Percentiles rank a stretch among this genome's conserved stretches.
Evolutionary conservation across 2,113 vertebrate species (phyloP).

Genomic region (Oceanites oceanicus): DNA sequence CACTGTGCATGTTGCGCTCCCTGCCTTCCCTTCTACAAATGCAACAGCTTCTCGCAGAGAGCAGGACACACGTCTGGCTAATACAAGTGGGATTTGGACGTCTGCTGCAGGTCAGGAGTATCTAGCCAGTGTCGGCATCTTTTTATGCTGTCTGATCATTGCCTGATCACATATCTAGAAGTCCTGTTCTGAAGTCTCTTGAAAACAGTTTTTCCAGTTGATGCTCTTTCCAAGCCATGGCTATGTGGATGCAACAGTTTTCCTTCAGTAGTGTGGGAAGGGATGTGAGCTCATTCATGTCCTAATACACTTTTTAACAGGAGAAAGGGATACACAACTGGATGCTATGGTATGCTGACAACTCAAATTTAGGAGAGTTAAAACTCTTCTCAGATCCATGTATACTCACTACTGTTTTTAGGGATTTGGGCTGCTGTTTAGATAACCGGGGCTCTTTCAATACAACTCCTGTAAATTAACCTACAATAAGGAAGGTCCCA

Average conservation of each 20-base stretch:
- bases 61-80: not conserved
- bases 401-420: not conserved
- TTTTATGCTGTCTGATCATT: not conserved
- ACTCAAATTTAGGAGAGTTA: not conserved
- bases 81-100: fast-evolving
- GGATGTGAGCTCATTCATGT: not conserved
- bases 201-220: not conserved
- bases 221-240: not conserved
- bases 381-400: not conserved
- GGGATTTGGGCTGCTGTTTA: not conserved
- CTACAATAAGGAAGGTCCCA: not conserved
- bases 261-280: not conserved
- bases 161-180: not conserved
- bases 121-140: not conserved
- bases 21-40: not conserved
- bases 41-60: not conserved
- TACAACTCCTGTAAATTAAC: not conserved
- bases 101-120: not conserved
- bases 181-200: not conserved
- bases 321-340: not conserved
- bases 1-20: not conserved
- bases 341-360: not conserved
- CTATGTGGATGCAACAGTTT: not conserved
- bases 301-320: not conserved
- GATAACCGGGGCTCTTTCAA: not conserved